A percentile compares a stretch with the other conserved stretches of the same genome.
These are phyloP conservation scores for Drosophila baimaii DNA, from an alignment of 1,140 invertebrate genomes.

Conservation along the genomic window DNA sequence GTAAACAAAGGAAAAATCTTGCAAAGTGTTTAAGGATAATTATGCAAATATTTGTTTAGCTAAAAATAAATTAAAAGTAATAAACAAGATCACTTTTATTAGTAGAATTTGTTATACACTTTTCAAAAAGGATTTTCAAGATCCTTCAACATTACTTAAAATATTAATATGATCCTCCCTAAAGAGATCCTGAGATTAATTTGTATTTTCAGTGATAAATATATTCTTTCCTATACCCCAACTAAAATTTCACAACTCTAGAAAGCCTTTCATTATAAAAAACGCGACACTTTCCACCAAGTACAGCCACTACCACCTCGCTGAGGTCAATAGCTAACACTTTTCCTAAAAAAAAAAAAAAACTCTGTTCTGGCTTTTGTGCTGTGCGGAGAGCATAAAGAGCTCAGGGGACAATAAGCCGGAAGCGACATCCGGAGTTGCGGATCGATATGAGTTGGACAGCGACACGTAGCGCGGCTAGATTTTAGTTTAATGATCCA, in stretches of 20 bases:
- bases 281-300: conserved; percentile 35
- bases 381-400: conserved; percentile 60
- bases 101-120: background rate
- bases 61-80: background rate
- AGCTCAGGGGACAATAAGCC: conserved; percentile 74
- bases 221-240: no score
- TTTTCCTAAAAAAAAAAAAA: conserved; percentile 27
- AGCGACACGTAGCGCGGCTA: conserved; percentile 68
- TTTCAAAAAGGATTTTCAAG: background rate
- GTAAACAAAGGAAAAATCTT: background rate
- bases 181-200: background rate
- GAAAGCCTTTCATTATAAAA: conserved; percentile 13
- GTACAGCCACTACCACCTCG: conserved; percentile 44
- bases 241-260: conserved; percentile 27
- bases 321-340: conserved; percentile 74
- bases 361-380: conserved; percentile 26
- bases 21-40: background rate
- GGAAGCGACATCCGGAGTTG: conserved; percentile 82
- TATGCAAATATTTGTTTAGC: background rate
- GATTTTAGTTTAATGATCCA: conserved; percentile 78
- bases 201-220: background rate
- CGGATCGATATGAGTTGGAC: conserved; percentile 76
- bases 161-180: no score
- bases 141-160: background rate
- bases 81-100: background rate